phyloP scores from a whole-genome alignment of 2,113 vertebrate genomes.

The Eurystomus gularis region DNA sequence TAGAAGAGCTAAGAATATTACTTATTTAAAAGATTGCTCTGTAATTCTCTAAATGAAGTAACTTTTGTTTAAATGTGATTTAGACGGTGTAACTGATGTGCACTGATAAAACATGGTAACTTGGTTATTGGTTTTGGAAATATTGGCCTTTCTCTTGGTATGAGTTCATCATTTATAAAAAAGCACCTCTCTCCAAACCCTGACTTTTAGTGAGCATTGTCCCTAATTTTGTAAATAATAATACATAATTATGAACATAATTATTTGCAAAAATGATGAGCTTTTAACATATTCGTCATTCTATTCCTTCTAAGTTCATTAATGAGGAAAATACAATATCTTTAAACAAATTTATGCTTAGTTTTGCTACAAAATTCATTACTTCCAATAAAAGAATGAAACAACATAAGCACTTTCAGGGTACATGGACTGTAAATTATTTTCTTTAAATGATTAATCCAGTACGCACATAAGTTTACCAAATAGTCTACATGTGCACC shows the following conservation, averaged over 20 bases:
- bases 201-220: not conserved
- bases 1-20: not conserved
- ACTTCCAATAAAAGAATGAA: not conserved
- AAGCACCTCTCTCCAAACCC: rapidly evolving
- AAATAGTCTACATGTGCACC: not conserved
- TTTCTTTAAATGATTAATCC: not conserved
- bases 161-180: not conserved
- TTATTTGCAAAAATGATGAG: not conserved
- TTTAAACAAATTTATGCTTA: not conserved
- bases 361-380: not conserved
- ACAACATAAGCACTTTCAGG: not conserved
- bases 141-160: not conserved
- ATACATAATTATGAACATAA: not conserved
- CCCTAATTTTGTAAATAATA: not conserved
- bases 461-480: not conserved
- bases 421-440: not conserved
- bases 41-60: not conserved
- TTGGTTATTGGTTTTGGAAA: not conserved
- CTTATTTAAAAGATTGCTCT: not conserved
- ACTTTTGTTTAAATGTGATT: not conserved
- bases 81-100: not conserved
- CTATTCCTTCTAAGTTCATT: not conserved
- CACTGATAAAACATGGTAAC: not conserved
- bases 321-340: not conserved
- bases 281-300: not conserved